Base-by-base conservation (phyloP, 2,888 invertebrate species). In the Pseudococcus jackbeardsleyi region DNA sequence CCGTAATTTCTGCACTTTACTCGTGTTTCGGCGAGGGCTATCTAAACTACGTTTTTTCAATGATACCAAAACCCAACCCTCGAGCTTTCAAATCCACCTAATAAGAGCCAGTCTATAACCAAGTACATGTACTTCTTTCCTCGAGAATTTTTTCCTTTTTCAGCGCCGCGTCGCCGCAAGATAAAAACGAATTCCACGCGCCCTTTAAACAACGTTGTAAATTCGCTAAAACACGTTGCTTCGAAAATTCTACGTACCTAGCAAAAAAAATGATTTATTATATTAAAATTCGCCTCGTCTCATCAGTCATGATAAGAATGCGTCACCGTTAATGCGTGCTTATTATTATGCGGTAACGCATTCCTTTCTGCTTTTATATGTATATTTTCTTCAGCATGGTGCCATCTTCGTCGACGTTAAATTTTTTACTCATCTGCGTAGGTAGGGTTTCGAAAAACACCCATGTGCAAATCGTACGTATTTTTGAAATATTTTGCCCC, bases 1-100 rank as follows among this genome's bases (percentile, higher is more conserved):
- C 79, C 79, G 79, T 79, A 79, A 79, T 79, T 79, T 79, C 79
- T 79, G 79, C 79, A 42, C 79, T 79, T 42, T 79, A 39, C 39
- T 79, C n/a, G 79, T 15, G n/a, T 79, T 79, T 79, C 42, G 79
- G 42, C n/a, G n/a, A 79, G 79, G 39, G 79, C 42, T 79, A 42
- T 26, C 42, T 42, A 79, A 79, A 79, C 68, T 72, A 33, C 12
- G 33, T 72, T 72, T 72, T 33, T 26, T 33, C 68, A 72, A 72
- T 72, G 68, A 33, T 33, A 72, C 68, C 68, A 72, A 72, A 72
- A 72, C 33, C 19, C 19, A 7, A 5, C 26, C 26, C 26, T 33
- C 26, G 26, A 33, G 26, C 26, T 33, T 33, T 33, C 26, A 33
- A 33, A 33, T 33, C 26, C 3, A 33, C 26, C 26, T 33, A 33